Percentiles rank a stretch among this genome's conserved stretches.
Conservation (phyloP, 2,113 vertebrate species). For the Rhabdomys dilectus region DNA sequence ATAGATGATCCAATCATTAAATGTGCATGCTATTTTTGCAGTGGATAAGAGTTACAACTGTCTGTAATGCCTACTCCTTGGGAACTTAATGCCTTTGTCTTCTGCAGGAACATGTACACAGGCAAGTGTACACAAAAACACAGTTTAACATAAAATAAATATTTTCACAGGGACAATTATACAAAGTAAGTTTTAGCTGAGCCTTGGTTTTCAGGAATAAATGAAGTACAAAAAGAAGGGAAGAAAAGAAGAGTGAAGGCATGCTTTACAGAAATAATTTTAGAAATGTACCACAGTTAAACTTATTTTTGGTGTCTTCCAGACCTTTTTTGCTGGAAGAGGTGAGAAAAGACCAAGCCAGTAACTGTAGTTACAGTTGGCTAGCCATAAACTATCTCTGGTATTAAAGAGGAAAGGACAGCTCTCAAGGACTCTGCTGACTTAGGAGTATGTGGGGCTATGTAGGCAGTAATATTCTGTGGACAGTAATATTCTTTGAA, state of each 20-base stretch:
- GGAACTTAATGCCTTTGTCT: neutral
- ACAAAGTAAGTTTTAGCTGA: neutral
- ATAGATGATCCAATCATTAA: too few species aligned
- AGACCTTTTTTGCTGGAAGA: neutral
- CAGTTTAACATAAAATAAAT: neutral
- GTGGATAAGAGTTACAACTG: neutral
- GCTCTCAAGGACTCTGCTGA: neutral
- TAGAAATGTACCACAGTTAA: neutral
- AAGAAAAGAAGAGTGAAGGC: neutral
- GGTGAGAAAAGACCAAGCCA: conserved; percentile 12
- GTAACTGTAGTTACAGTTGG: neutral
- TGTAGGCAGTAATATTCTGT: neutral
- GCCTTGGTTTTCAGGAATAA: neutral
- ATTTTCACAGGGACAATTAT: neutral
- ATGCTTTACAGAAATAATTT: neutral
- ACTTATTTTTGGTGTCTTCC: neutral
- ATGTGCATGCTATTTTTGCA: neutral
- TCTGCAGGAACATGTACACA: neutral
- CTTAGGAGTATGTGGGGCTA: neutral
- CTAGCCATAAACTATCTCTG: neutral
- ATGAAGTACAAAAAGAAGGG: neutral
- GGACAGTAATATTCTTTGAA: neutral
- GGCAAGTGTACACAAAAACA: neutral
- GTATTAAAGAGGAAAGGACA: neutral
- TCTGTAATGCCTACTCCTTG: neutral